A percentile compares a stretch with the other conserved stretches of the same genome.
Conservation (phyloP, 2,888 invertebrate genomes). For the Patella ulyssiponensis region DNA sequence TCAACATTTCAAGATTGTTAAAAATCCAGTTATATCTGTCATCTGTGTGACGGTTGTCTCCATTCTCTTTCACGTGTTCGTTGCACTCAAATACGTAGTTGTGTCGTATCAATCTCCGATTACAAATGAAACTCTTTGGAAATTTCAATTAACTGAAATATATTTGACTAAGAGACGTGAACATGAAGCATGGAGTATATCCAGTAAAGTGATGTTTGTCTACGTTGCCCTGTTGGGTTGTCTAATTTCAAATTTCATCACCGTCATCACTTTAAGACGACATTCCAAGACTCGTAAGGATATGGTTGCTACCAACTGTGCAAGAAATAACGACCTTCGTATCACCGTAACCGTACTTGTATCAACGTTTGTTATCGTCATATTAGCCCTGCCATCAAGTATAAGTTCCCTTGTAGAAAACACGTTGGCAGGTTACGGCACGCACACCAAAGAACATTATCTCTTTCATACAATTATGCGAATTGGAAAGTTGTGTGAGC, state of each 20-base stretch:
- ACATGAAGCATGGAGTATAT: not conserved
- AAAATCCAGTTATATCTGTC: not conserved
- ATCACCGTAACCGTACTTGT: conserved; percentile 17
- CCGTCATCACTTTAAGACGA: not conserved
- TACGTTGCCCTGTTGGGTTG: conserved; percentile 5
- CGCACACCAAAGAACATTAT: conserved; percentile 10
- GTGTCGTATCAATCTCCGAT: not conserved
- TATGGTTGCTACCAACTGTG: not conserved
- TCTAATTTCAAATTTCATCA: conserved; percentile 14
- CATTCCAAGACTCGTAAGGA: not conserved
- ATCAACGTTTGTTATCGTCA: conserved; percentile 15
- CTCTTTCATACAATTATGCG: conserved; percentile 2
- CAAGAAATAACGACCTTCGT: not conserved
- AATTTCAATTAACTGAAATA: not conserved
- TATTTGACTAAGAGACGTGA: not conserved
- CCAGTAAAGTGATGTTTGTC: conserved; percentile 14
- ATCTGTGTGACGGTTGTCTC: not conserved
- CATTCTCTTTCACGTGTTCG: conserved; percentile 6
- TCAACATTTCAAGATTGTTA: not conserved
- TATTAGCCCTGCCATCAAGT: conserved; percentile 15
- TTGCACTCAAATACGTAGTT: not conserved
- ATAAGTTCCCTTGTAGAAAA: not conserved
- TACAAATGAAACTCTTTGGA: not conserved
- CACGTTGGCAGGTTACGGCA: conserved; percentile 8
- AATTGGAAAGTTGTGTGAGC: conserved; percentile 13